Base-by-base conservation (phyloP, 2,113 vertebrate species). In the Coracopsis vasa region DNA sequence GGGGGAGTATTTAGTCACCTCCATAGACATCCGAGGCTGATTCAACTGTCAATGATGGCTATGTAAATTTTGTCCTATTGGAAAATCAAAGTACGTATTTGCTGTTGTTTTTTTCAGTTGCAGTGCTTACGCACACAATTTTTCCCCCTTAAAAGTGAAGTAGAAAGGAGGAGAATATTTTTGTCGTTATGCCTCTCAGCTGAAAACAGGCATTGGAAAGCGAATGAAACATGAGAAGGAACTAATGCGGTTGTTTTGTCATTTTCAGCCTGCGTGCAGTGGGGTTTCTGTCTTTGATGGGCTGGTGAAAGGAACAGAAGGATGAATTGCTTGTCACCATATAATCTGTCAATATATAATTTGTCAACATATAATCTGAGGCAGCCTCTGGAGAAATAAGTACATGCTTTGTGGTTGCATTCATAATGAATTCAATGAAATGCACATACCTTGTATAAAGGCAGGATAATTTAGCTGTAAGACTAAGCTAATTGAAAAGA, bases 311-410 rank as follows among this genome's bases (percentile, higher is more conserved):
- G 58, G 62, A 92, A 72, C 9, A 33, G 74, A 85, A 58, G 31
- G 74, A 80, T 82, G 74, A 93, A 70, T 66, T 65, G 39, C 25
- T 79, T 90, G 84, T 88, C 94, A 74, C 24, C 2, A 0, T 92
- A 42, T 78, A 84, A 93, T 91, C 80, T 97, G 86, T 80, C 88
- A 90, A 39, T 83, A 39, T 83, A 53, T 88, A 83, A 88, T 92
- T 95, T 94, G 87, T 81, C 90, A 95, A 80, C 60, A 16, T 66
- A 65, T 51, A 84, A 94, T 92, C 71, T 82, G 58, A 96, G 62
- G 35, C 75, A 88, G 79, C 74, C 87, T 71, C 37, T 10, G 3
- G 79, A 90, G 92, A 86, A 90, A n/a, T 70, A 80, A 88, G 44
- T 62, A 29, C 25, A 6, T 31, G 73, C 74, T 85, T 94, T 28